These are phyloP conservation scores for Volucella bombylans DNA, from an alignment of 2,888 invertebrate species.

Conservation along the genomic window DNA sequence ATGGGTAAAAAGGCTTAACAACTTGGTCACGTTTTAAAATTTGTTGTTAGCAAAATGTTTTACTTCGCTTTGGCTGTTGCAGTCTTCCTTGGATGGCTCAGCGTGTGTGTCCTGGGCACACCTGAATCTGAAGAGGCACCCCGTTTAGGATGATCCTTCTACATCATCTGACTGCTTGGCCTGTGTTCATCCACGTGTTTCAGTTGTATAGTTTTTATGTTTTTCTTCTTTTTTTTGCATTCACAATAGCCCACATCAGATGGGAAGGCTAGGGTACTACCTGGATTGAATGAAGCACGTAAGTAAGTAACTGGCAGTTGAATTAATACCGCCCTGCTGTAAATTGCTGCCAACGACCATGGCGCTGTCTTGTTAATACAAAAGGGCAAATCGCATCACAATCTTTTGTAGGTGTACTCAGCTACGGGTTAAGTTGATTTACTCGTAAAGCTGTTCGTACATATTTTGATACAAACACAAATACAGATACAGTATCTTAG, in stretches of 20 bases:
- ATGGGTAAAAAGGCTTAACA: constrained; percentile 73
- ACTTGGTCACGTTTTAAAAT: constrained; percentile 75
- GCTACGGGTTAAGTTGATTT: constrained; percentile 22
- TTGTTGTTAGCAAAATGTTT: constrained; percentile 68
- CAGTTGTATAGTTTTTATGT: not conserved
- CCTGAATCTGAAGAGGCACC: constrained; percentile 22
- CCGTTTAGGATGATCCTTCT: constrained; percentile 53
- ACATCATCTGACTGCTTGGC: constrained; percentile 27
- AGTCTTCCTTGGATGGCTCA: constrained; percentile 15
- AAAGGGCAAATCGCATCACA: constrained; percentile 39
- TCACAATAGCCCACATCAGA: constrained; percentile 32
- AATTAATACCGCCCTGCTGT: constrained; percentile 37
- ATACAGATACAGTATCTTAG: constrained; percentile 29
- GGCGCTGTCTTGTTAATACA: constrained; percentile 30
- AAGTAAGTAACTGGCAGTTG: constrained; percentile 27
- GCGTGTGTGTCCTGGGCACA: constrained; percentile 33
- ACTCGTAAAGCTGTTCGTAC: constrained; percentile 37
- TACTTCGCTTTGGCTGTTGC: constrained; percentile 63
- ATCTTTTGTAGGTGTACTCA: constrained; percentile 18
- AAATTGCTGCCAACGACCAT: constrained; percentile 12
- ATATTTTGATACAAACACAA: constrained; percentile 15
- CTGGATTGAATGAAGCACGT: not conserved
- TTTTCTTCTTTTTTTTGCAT: not conserved
- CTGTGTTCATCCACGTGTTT: constrained; percentile 38
- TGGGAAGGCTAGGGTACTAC: constrained; percentile 3